Base-by-base conservation (phyloP, 2,113 vertebrate species). In the Mirza zaza region DNA sequence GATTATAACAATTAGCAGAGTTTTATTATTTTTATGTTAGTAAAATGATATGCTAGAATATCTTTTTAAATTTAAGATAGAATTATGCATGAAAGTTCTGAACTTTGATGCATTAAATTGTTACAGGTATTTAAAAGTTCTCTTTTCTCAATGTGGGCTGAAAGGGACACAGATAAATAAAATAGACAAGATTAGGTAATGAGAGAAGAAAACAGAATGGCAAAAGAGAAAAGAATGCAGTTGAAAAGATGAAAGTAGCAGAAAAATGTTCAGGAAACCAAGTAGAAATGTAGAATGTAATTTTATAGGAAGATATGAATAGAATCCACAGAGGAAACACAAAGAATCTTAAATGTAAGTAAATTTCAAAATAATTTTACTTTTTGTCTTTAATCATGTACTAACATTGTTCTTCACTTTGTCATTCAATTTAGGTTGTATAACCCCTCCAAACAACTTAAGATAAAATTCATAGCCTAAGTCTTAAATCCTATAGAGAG, bases 401-500 rank as follows among this genome's bases (percentile, higher is more conserved):
- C 59, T 96, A 50, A 87, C 65, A 90, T 14, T 81, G 5, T 67
- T 92, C 67, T 29, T 81, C 92, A 92, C 20, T 70, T 93, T 97
- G 87, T 90, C 96, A 87, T 97, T 97, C 76, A 96, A 61, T 87
- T 96, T 97, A 93, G 84, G 90, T 97, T 93, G 79, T 77, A 95
- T 59, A 92, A 84, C 91, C 93, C 79, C 67, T 97, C 76, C 70
- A 95, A 96, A 92, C 70, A 95, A 94, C 95, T 96, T 96, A 96
- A 97, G 92, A 80, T 80, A 96, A 96, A 98, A 97, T 67, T 95
- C 79, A 84, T 52, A 98, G 89, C 39, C 79, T 97, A 98, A 97
- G 90, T 97, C 96, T 93, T 97, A 97, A 97, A 97, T 97, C 96
- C 95, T 97, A 93, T 13, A 39, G 96, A 98, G 97, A 97, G 94